These are phyloP conservation scores for Caenorhabditis latens DNA, from an alignment of 1,140 invertebrate genomes.

Conservation along the genomic window DNA sequence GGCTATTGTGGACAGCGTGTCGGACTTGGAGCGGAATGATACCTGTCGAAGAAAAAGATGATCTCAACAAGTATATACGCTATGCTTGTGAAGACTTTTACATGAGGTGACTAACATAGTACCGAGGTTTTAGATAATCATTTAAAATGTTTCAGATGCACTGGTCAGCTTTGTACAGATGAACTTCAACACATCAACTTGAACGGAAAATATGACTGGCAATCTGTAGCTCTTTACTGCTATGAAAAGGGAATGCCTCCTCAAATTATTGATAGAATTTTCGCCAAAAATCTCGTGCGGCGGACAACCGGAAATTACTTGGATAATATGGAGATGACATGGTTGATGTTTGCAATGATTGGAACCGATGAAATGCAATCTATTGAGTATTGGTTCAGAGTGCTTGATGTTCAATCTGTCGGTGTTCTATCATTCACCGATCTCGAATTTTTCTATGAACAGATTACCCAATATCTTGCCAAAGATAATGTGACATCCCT, in stretches of 20 bases:
- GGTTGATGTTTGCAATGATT: conserved; percentile 39
- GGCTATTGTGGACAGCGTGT: conserved; percentile 18
- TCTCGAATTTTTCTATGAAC: neutral
- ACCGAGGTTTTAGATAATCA: too few species aligned
- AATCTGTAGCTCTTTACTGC: conserved; percentile 11
- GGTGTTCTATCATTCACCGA: neutral
- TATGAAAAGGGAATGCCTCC: conserved; percentile 24
- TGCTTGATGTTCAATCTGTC: conserved; percentile 12
- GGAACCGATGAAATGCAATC: conserved; percentile 38
- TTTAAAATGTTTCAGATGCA: neutral
- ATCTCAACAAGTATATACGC: neutral
- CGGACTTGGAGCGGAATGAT: conserved; percentile 38
- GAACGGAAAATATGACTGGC: neutral
- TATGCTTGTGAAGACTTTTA: conserved; percentile 28
- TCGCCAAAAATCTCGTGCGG: conserved; percentile 19
- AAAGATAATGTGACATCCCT: conserved; percentile 1
- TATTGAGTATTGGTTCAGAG: conserved; percentile 34
- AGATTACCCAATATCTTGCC: conserved; percentile 1
- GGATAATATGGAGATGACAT: neutral
- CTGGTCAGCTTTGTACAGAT: conserved; percentile 5
- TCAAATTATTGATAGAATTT: neutral
- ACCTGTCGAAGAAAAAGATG: neutral
- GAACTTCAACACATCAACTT: neutral
- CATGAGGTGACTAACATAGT: neutral
- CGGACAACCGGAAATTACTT: conserved; percentile 18